A percentile compares a stretch with the other conserved stretches of the same genome.
Evolutionary conservation across 2,113 vertebrate genomes (phyloP).

Genomic region (Tringa solitaria): DNA sequence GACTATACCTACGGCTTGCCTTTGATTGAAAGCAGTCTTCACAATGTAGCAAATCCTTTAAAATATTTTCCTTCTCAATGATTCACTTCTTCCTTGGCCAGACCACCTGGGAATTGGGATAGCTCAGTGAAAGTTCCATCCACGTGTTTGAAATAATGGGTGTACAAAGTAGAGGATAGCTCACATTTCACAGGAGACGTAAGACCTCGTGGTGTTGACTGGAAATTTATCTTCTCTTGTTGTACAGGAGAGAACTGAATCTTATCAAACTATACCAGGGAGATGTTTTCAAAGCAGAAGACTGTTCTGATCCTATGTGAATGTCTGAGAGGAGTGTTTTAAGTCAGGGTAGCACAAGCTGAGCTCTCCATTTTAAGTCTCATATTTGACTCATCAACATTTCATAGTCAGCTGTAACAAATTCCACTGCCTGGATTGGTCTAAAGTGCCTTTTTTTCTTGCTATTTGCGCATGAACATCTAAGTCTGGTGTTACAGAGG

Average conservation of each 20-base stretch:
- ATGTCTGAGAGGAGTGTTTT: not conserved
- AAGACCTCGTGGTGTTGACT: not conserved
- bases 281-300: slow-evolving; percentile 1
- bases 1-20: not conserved
- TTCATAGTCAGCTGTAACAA: not conserved
- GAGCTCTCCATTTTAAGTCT: not conserved
- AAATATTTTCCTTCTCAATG: not conserved
- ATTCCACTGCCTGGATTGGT: not conserved
- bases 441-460: not conserved
- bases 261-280: not conserved
- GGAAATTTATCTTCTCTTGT: not conserved
- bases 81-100: not conserved
- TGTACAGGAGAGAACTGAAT: not conserved
- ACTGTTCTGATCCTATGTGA: not conserved
- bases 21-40: not conserved
- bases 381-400: not conserved
- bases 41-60: not conserved
- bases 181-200: not conserved
- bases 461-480: not conserved
- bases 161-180: not conserved
- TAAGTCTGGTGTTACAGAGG: not conserved
- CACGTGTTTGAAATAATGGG: not conserved
- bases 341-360: not conserved
- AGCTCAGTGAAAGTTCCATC: not conserved
- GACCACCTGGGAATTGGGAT: not conserved